Evolutionary conservation across 2,113 vertebrate genomes (phyloP), one percentile per base, ranked within the genome.

Genomic region (Leucopsar rothschildi): DNA sequence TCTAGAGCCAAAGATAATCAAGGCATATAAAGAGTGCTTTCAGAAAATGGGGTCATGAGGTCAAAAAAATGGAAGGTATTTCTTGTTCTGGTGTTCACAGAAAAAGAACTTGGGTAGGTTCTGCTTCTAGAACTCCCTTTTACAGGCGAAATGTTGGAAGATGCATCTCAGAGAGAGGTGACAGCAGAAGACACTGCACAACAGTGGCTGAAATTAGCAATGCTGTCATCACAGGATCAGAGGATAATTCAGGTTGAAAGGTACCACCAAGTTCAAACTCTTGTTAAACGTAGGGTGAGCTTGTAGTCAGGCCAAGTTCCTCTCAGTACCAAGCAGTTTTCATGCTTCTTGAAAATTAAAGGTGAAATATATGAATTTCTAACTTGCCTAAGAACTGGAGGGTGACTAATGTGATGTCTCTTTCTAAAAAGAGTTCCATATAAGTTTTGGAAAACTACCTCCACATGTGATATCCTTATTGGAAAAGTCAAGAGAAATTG

Each of bases 1-100:
- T 73, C 25, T 37, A 83, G 45, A 92, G 85, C 88, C 93, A 90
- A 93, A 90, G 85, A 65, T 80, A 88, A 94, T 95, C 79, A 72
- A 82, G 63, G 45, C 16, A 33, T 40, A 65, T 69, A 80, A 75
- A 64, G 55, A 80, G 13, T 73, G 12, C 79, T 90, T 96, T 93
- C 50, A 88, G 63, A 92, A 95, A 92, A 82, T 80, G 75, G 77
- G 49, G 53, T 82, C 37, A 59, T 23, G 25, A 90, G 45, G 75
- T 93, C 49, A 69, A 91, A 81, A 82, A 75, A 87, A 29, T 9
- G 47, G 45, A 86, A 75, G 47, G 52, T 42, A 64, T 69, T 60
- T 87, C 25, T 86, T 90, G 71, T 53, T 88, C 35, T 7, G 22
- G 2, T 75, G 25, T 56, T 94, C 61, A 82, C 6, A 81, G 50